Evolutionary conservation across 2,797 vertebrate genomes (phyloP).

Genomic region (Cygnus olor): DNA sequence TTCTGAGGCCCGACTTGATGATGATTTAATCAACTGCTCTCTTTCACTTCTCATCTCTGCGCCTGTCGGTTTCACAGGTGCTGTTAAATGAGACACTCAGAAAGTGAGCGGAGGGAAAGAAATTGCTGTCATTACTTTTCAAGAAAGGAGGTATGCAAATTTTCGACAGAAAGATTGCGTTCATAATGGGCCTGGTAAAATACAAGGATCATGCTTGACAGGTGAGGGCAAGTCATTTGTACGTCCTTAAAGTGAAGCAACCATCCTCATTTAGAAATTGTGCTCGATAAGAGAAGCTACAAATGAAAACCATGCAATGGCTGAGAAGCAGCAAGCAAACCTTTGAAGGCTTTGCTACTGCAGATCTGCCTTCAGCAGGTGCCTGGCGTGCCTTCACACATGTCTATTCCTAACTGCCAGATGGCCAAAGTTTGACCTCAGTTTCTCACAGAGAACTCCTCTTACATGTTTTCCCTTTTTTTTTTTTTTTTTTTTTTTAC

Average conservation of each 20-base stretch:
- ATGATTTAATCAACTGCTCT: slow-evolving; percentile 99
- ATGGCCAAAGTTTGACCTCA: slow-evolving; percentile 54
- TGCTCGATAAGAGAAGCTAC: slow-evolving; percentile 76
- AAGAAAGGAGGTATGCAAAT: slow-evolving; percentile 98
- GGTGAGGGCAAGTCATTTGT: slow-evolving; percentile 90
- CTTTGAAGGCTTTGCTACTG: slow-evolving; percentile 32
- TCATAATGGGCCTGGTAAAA: slow-evolving; percentile 93
- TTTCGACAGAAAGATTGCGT: slow-evolving; percentile 91
- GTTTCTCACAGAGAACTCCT: slow-evolving; percentile 13
- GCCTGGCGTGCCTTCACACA: slow-evolving; percentile 43
- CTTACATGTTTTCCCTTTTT: neutral
- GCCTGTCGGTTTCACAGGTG: slow-evolving; percentile 97
- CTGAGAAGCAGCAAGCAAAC: slow-evolving; percentile 27
- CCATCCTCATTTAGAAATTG: slow-evolving; percentile 81
- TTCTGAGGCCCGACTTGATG: slow-evolving; percentile 97
- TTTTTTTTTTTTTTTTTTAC: neutral
- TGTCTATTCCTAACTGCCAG: slow-evolving; percentile 46
- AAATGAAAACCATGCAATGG: slow-evolving; percentile 62
- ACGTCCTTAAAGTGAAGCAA: slow-evolving; percentile 84
- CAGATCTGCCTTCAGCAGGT: slow-evolving; percentile 58
- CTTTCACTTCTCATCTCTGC: slow-evolving; percentile 97
- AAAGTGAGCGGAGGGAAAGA: slow-evolving; percentile 86
- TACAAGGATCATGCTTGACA: slow-evolving; percentile 92
- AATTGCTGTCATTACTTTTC: slow-evolving; percentile 97
- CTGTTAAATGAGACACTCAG: slow-evolving; percentile 96